Conservation (phyloP, 1,140 invertebrate species). For the Drosophila rhopaloa region DNA sequence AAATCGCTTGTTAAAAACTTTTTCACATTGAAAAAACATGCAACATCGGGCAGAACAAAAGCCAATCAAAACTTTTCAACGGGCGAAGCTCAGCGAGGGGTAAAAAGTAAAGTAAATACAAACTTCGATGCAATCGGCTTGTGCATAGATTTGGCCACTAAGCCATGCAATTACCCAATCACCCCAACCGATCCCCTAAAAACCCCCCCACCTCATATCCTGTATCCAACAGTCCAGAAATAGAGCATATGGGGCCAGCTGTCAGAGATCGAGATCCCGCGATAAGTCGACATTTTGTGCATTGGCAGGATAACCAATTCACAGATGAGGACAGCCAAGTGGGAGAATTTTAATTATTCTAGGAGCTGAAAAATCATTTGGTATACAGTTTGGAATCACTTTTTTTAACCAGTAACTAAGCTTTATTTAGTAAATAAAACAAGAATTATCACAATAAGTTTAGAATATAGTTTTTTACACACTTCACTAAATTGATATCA, state of each 20-base stretch:
- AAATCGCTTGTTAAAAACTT: conserved; percentile 82
- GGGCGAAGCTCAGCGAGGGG: conserved; percentile 7
- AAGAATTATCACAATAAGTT: too few species aligned
- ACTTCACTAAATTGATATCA: too few species aligned
- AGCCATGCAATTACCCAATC: conserved; percentile 46
- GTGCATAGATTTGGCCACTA: conserved; percentile 61
- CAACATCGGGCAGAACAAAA: conserved; percentile 54
- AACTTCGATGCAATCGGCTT: conserved; percentile 42
- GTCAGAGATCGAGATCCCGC: conserved; percentile 61
- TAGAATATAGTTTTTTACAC: too few species aligned
- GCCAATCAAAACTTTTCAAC: conserved; percentile 71
- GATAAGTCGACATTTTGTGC: conserved; percentile 55
- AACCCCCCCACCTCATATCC: background rate
- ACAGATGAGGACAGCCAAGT: conserved; percentile 21
- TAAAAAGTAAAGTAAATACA: conserved; percentile 38
- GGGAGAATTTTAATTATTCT: too few species aligned
- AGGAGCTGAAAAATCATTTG: too few species aligned
- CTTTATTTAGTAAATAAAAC: too few species aligned
- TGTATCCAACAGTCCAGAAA: conserved; percentile 14
- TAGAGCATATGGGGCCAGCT: conserved; percentile 59
- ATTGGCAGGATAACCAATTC: conserved; percentile 11
- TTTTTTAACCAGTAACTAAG: too few species aligned
- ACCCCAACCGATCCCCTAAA: conserved; percentile 6
- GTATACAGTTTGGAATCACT: too few species aligned
- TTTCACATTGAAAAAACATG: conserved; percentile 57